Evolutionary conservation across 2,888 invertebrate genomes (phyloP).

Genomic region (Caenorhabditis sp.): DNA sequence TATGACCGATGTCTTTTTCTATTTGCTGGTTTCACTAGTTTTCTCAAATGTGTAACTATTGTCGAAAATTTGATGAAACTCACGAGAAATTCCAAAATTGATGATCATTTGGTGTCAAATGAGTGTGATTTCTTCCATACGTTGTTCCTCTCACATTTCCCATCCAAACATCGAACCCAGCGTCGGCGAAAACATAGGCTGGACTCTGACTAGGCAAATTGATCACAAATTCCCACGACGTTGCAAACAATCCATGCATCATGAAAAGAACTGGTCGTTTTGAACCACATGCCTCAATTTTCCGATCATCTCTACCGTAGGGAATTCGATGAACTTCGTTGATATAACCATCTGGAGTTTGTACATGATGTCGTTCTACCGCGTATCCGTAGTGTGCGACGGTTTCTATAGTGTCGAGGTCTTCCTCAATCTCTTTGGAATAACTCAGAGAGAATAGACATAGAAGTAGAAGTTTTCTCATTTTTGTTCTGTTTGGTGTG

Average conservation of each 20-base stretch:
- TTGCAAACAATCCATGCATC: conserved; percentile 30
- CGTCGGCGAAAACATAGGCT: conserved; percentile 35
- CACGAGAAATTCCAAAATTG: conserved; percentile 34
- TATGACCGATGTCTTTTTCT: too few relatives aligned
- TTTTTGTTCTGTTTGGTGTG: too few relatives aligned
- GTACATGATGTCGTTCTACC: conserved; percentile 30
- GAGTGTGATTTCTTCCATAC: conserved; percentile 32
- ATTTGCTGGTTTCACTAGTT: too few relatives aligned
- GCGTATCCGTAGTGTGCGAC: conserved; percentile 19
- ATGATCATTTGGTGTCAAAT: conserved; percentile 3
- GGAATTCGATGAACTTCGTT: conserved; percentile 34
- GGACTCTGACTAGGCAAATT: conserved; percentile 36
- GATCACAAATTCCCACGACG: conserved; percentile 14
- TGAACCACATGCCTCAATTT: conserved; percentile 10
- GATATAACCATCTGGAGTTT: conserved; percentile 35
- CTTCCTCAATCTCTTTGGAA: too few relatives aligned
- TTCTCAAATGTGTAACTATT: too few relatives aligned
- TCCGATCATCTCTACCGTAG: conserved; percentile 23
- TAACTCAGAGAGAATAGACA: too few relatives aligned
- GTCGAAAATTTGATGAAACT: neutral
- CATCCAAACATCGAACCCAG: conserved; percentile 42
- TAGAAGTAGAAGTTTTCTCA: too few relatives aligned
- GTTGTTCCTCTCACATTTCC: conserved; percentile 30
- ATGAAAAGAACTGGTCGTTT: conserved; percentile 22
- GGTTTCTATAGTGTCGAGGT: neutral